Percentiles rank a stretch among this genome's conserved stretches.
Conservation (phyloP, 2,888 invertebrate species). For the Sericinus montela region DNA sequence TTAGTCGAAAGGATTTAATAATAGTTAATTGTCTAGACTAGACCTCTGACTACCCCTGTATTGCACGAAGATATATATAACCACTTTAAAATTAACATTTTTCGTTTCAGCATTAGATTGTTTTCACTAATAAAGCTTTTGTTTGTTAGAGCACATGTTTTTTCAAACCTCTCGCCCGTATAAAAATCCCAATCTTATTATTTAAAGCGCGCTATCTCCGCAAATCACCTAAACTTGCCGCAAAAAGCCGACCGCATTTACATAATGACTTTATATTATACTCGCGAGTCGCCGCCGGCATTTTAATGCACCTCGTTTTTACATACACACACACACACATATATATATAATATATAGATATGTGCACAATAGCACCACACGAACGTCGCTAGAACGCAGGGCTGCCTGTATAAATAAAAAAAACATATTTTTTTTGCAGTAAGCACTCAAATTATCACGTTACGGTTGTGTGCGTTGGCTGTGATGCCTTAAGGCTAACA, state of each 20-base stretch:
- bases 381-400: constrained; percentile 3
- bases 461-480: too few species aligned
- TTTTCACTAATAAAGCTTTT: background rate
- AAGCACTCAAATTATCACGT: too few species aligned
- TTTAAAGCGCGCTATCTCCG: constrained; percentile 32
- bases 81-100: too few species aligned
- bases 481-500: too few species aligned
- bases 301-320: constrained; percentile 57
- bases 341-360: constrained; percentile 23
- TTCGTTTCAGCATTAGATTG: too few species aligned
- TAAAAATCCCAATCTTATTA: constrained; percentile 30
- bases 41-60: too few species aligned
- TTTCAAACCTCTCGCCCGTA: constrained; percentile 1
- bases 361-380: constrained; percentile 16
- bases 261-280: constrained; percentile 77
- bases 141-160: background rate
- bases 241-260: constrained; percentile 61
- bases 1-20: too few species aligned
- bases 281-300: constrained; percentile 53
- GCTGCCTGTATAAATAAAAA: background rate
- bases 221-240: constrained; percentile 66
- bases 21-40: too few species aligned
- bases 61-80: too few species aligned
- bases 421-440: too few species aligned
- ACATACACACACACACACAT: constrained; percentile 35